Base-by-base conservation (phyloP, 2,797 vertebrate species). In the Caiman crocodilus region DNA sequence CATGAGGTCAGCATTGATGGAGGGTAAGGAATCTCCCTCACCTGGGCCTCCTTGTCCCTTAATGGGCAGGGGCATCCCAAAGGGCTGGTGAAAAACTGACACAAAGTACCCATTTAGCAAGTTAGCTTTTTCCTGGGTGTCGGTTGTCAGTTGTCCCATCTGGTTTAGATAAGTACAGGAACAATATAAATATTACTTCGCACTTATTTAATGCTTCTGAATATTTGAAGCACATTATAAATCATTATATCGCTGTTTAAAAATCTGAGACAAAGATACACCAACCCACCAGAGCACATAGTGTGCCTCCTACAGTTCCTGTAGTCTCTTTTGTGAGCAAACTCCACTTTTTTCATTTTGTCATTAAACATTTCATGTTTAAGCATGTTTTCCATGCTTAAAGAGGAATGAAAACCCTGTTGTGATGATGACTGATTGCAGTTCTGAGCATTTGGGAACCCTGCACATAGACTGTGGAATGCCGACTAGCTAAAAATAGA, bases 201-300 rank as follows among this genome's bases (percentile, higher is more conserved):
- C 30, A n/a, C 4, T 59, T 13, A 67, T 88, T 56, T 16, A 61
- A 10, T 74, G 32, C 21, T 80, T 76, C 20, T 60, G 23, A 60
- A 25, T 60, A 90, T 94, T 87, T 85, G 63, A 84, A 88, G n/a
- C 5, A 23, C 28, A 17, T 23, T 84, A 50, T 30, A 78, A 57
- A 50, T 50, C 42, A 50, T 50, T 50, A 50, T 50, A 50, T 50
- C 9, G 9, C 42, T 50, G 42, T 50, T 50, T 50, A 50, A 50
- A 50, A 50, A 50, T 50, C 42, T 50, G 42, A 50, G 42, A 50
- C 42, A 50, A 50, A 50, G 42, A 50, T 50, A 10, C 42, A 74
- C 69, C 28, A 10, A 3, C 4, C 87, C 88, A 81, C 69, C 85
- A 95, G 90, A 86, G 93, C 93, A 92, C 91, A 93, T 87, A 92